phyloP scores from a whole-genome alignment of 1,140 invertebrate genomes.

The Brachionus koreanus region DNA sequence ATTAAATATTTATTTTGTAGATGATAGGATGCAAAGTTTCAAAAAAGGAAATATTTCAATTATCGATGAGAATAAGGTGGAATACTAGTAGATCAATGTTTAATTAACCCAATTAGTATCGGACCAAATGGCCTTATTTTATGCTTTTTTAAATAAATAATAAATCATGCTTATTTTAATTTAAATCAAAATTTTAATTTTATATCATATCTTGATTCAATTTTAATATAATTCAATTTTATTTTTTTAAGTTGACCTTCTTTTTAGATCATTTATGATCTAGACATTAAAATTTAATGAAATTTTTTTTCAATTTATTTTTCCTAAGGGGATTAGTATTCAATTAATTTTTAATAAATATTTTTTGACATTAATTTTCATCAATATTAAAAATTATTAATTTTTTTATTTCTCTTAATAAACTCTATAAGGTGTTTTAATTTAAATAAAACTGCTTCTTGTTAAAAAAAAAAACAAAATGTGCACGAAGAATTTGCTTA shows the following conservation, averaged over 20 bases:
- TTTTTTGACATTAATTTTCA: too few relatives aligned
- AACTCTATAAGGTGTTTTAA: too few relatives aligned
- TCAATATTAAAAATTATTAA: too few relatives aligned
- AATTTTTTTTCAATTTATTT: not conserved
- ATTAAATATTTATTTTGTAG: not conserved
- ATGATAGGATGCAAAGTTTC: not conserved
- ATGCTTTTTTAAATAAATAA: not conserved
- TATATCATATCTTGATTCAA: not conserved
- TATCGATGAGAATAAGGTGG: not conserved
- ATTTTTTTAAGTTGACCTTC: not conserved
- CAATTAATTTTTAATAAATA: too few relatives aligned
- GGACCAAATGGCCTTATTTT: not conserved
- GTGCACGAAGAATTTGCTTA: too few relatives aligned
- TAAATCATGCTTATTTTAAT: not conserved
- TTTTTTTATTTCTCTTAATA: too few relatives aligned
- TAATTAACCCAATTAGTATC: conserved; percentile 16
- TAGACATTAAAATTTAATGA: not conserved
- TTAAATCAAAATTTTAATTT: not conserved
- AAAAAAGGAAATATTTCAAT: not conserved
- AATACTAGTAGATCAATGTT: not conserved
- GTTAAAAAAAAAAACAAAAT: too few relatives aligned
- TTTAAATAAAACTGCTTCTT: too few relatives aligned
- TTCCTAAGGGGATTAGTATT: too few relatives aligned
- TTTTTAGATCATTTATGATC: not conserved
- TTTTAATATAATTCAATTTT: not conserved